These are phyloP conservation scores for Andrena cerasifolii DNA, from an alignment of 1,140 invertebrate species.

Conservation along the genomic window DNA sequence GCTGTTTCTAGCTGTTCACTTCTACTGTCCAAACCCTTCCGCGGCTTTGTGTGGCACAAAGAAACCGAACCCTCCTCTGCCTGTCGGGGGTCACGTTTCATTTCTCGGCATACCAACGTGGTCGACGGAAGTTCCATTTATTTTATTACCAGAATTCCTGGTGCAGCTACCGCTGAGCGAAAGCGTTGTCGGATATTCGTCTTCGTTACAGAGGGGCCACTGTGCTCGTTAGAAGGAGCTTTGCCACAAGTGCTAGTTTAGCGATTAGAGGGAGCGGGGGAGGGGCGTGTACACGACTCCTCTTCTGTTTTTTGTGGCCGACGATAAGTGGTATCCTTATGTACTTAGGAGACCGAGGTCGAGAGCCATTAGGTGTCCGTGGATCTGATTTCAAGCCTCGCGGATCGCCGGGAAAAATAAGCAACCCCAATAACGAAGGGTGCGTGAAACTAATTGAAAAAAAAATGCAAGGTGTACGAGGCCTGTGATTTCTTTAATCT, in stretches of 20 bases:
- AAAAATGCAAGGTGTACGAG: background rate
- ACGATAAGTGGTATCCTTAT: conserved; percentile 36
- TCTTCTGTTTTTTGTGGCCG: conserved; percentile 19
- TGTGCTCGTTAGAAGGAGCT: conserved; percentile 27
- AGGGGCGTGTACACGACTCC: background rate
- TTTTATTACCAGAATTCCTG: conserved; percentile 40
- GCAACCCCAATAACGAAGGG: conserved; percentile 5
- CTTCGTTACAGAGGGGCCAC: conserved; percentile 33
- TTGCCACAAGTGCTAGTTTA: conserved; percentile 34
- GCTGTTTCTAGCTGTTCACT: no score
- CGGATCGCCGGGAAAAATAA: background rate
- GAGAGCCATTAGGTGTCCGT: conserved; percentile 1
- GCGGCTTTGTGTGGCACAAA: background rate
- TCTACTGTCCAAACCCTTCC: background rate
- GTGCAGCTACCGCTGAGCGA: background rate
- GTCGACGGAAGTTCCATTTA: conserved; percentile 37
- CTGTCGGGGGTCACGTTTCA: conserved; percentile 27
- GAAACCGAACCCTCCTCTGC: conserved; percentile 10
- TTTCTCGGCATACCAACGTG: conserved; percentile 8
- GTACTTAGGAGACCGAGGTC: conserved; percentile 11
- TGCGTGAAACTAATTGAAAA: background rate
- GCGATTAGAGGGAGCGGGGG: conserved; percentile 3
- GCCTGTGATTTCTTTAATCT: conserved; percentile 2
- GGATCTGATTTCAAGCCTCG: conserved; percentile 3
- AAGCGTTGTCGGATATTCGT: conserved; percentile 5